phyloP scores from a whole-genome alignment of 2,113 vertebrate species.

The Marmota flaviventris region DNA sequence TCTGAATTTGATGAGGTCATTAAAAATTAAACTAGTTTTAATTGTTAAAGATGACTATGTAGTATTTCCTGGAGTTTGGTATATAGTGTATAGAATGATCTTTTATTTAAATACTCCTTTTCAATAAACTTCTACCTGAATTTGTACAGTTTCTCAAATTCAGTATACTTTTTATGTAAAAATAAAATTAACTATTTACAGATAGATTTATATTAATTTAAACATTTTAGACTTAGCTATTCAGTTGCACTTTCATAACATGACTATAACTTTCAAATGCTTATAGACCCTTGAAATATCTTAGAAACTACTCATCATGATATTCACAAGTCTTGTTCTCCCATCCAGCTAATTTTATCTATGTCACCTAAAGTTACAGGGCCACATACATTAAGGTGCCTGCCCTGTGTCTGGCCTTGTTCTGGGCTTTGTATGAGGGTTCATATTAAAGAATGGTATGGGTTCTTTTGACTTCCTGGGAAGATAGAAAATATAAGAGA shows the following conservation, averaged over 20 bases:
- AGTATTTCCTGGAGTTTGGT: slow-evolving; percentile 42
- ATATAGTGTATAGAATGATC: not conserved
- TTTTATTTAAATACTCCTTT: slow-evolving; percentile 50
- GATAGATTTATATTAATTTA: slow-evolving; percentile 60
- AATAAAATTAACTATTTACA: not conserved
- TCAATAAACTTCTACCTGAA: slow-evolving; percentile 43
- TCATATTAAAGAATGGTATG: slow-evolving; percentile 53
- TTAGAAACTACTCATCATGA: not conserved
- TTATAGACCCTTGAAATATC: slow-evolving; percentile 18
- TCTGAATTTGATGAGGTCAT: slow-evolving; percentile 6
- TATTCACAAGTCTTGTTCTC: not conserved
- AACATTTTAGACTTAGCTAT: slow-evolving; percentile 19
- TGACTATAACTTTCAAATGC: not conserved
- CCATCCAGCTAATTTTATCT: not conserved
- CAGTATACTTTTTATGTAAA: not conserved
- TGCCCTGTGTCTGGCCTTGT: no score
- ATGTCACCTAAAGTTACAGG: slow-evolving; percentile 3
- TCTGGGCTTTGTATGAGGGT: slow-evolving; percentile 24
- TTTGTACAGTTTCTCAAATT: slow-evolving; percentile 50
- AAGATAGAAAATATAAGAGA: slow-evolving; percentile 55
- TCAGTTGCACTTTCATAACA: not conserved
- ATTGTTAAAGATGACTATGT: not conserved
- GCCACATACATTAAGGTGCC: not conserved
- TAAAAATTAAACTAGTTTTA: slow-evolving; percentile 35
- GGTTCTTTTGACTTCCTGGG: slow-evolving; percentile 8